Evolutionary conservation across 2,797 vertebrate species (phyloP).

Genomic region (Graptemys geographica): DNA sequence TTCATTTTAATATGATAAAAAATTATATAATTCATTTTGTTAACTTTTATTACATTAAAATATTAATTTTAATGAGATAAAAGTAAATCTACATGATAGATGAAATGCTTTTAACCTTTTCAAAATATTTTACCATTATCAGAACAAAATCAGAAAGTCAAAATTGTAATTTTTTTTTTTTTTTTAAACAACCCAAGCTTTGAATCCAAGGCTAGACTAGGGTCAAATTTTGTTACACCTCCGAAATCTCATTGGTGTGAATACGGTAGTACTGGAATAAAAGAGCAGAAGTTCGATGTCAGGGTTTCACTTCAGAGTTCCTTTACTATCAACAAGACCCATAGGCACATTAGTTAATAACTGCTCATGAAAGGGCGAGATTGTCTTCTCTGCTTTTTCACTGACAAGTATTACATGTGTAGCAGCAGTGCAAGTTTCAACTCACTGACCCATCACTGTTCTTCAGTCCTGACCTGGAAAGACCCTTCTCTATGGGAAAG

Average conservation of each 20-base stretch:
- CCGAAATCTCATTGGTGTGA: neutral
- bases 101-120: neutral
- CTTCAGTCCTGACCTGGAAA: conserved; percentile 5
- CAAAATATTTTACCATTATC: neutral
- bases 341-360: neutral
- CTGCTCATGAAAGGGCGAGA: neutral
- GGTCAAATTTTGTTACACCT: neutral
- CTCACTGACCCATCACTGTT: neutral
- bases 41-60: neutral
- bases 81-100: neutral
- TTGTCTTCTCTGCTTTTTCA: conserved; percentile 7
- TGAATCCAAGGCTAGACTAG: neutral
- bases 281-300: conserved; percentile 24
- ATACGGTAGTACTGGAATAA: neutral
- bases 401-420: neutral
- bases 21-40: neutral
- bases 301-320: neutral
- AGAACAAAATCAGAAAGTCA: neutral
- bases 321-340: neutral
- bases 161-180: neutral
- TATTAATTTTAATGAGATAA: neutral
- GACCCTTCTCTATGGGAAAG: neutral
- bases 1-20: too few species aligned
- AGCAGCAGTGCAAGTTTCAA: neutral
- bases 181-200: neutral